Conservation (phyloP, 2,888 invertebrate species). For the Gerris lacustris region DNA sequence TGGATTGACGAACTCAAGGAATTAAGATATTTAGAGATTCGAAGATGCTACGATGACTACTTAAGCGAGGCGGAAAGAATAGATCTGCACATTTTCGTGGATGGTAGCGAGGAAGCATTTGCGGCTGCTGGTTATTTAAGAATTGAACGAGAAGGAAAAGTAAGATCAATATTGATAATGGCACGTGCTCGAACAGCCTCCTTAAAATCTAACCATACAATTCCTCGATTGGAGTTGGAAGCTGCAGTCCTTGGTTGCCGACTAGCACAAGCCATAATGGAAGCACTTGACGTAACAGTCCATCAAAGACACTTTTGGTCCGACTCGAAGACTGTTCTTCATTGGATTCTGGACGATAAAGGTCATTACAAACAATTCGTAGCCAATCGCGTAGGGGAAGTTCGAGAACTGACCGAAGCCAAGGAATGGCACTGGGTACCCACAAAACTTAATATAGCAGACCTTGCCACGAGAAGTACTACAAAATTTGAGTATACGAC, state of each 20-base stretch:
- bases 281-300: neutral
- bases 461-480: neutral
- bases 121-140: neutral
- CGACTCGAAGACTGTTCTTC: neutral
- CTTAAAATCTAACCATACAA: neutral
- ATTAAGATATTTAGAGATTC: neutral
- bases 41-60: neutral
- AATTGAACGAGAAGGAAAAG: neutral
- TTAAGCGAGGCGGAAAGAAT: neutral
- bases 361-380: neutral
- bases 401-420: neutral
- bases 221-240: neutral
- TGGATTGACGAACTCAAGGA: neutral
- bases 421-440: too few species aligned
- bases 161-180: neutral
- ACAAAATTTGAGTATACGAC: neutral
- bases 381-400: neutral
- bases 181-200: neutral
- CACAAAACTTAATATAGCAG: neutral
- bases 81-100: neutral
- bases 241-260: neutral
- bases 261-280: neutral
- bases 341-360: neutral
- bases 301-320: neutral
- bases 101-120: neutral